Evolutionary conservation across 2,797 vertebrate genomes (phyloP), one percentile per base, ranked within the genome.

Genomic region (Valencia hispanica): DNA sequence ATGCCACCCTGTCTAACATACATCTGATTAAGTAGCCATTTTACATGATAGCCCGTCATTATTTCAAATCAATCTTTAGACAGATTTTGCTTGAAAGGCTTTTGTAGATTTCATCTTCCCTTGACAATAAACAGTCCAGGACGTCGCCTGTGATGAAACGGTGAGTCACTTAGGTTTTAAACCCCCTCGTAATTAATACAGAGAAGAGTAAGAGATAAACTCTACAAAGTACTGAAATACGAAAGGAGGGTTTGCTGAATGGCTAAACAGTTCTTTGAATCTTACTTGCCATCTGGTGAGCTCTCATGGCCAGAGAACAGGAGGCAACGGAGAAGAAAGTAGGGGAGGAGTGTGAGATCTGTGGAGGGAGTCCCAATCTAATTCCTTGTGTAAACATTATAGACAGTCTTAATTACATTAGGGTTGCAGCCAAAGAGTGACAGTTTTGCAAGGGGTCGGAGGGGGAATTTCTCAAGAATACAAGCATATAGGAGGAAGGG

Each of bases 11-110:
- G 88, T 78, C 81, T 80, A 83, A 89, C 86, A 85, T 75, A 89
- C 86, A 87, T 85, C 90, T 90, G 87, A 93, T 90, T 87, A 90
- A 90, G 81, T 78, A 81, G 75, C 88, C 89, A 82, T 89, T 92
- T 90, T 91, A 88, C 85, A 87, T 74, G 77, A 86, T 86, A 85
- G 83, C 73, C 84, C 87, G 78, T 84, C 80, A 80, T 89, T 85
- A 68, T 77, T 79, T 89, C 87, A 82, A 90, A 92, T 92, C 87
- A 87, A 78, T 83, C 80, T 78, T 81, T 80, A 85, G 77, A 81
- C 79, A 90, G 66, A 81, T 84, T 87, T 63, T 72, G 48, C 80
- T 77, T 70, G 81, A 86, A 63, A 84, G 71, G 73, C 68, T 68
- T 43, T 68, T 25, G 61, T 11, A 68, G 39, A 68, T 68, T 43